phyloP scores from a whole-genome alignment of 2,888 invertebrate species.

The Actias luna region DNA sequence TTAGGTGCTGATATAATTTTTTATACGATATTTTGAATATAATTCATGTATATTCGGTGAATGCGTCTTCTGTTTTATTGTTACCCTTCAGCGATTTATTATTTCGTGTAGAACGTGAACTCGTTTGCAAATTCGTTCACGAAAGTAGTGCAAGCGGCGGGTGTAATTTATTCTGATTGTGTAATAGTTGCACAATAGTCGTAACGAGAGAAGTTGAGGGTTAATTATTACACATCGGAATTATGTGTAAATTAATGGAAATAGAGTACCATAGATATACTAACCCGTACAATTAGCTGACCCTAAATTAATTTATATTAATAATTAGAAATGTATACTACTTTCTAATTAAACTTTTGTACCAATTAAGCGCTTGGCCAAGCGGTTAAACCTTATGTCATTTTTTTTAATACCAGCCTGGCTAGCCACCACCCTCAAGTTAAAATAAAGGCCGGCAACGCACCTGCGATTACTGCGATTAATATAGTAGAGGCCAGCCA shows the following conservation, averaged over 20 bases:
- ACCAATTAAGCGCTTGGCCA: too few relatives aligned
- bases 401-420: too few relatives aligned
- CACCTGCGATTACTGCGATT: too few relatives aligned
- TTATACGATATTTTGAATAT: neutral
- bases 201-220: slow-evolving; percentile 20
- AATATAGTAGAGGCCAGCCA: too few relatives aligned
- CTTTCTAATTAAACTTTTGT: too few relatives aligned
- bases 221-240: neutral
- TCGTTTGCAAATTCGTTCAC: slow-evolving; percentile 46
- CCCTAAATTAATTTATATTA: neutral
- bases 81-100: slow-evolving; percentile 3
- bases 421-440: too few relatives aligned
- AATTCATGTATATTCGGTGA: neutral
- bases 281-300: neutral
- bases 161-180: slow-evolving; percentile 41
- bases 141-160: slow-evolving; percentile 44
- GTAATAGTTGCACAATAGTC: slow-evolving; percentile 51
- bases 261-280: neutral
- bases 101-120: slow-evolving; percentile 32
- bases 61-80: neutral
- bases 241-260: neutral
- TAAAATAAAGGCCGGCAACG: too few relatives aligned
- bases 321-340: neutral
- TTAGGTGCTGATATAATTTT: too few relatives aligned
- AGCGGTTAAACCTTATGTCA: too few relatives aligned